A percentile compares a stretch with the other conserved stretches of the same genome.
Evolutionary conservation across 1,140 invertebrate species (phyloP).

Genomic region (Antheraea mylitta): DNA sequence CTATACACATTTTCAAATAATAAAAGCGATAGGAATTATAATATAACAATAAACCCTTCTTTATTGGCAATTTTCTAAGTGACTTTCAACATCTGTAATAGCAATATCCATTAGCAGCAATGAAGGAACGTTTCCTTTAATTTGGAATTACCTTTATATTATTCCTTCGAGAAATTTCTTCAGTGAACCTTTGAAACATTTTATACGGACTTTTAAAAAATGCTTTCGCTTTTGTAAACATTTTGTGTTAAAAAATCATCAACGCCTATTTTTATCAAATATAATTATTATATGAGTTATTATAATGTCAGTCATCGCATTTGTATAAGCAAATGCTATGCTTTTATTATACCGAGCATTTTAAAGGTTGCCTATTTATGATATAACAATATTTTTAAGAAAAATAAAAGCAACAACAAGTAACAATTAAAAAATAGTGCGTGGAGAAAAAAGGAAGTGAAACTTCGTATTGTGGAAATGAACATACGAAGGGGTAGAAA

Average conservation of each 20-base stretch:
- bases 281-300: too few relatives aligned
- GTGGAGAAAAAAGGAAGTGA: too few relatives aligned
- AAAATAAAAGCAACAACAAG: too few relatives aligned
- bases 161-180: background rate
- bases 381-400: too few relatives aligned
- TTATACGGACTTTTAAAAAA: background rate
- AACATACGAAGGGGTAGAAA: too few relatives aligned
- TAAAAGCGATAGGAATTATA: background rate
- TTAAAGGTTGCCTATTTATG: too few relatives aligned
- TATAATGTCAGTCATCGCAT: too few relatives aligned
- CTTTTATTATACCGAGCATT: too few relatives aligned
- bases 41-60: conserved; percentile 2
- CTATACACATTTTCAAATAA: background rate
- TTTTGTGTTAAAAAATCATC: background rate
- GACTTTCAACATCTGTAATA: conserved; percentile 1
- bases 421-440: too few relatives aligned
- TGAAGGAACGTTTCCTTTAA: background rate
- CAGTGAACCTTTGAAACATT: background rate
- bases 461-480: too few relatives aligned
- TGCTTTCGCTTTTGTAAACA: background rate
- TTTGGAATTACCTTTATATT: conserved; percentile 1
- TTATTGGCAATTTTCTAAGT: background rate
- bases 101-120: conserved; percentile 1
- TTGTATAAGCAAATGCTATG: too few relatives aligned
- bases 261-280: background rate